These are phyloP conservation scores for Anabas testudineus DNA, from an alignment of 2,797 vertebrate genomes.

Conservation along the genomic window DNA sequence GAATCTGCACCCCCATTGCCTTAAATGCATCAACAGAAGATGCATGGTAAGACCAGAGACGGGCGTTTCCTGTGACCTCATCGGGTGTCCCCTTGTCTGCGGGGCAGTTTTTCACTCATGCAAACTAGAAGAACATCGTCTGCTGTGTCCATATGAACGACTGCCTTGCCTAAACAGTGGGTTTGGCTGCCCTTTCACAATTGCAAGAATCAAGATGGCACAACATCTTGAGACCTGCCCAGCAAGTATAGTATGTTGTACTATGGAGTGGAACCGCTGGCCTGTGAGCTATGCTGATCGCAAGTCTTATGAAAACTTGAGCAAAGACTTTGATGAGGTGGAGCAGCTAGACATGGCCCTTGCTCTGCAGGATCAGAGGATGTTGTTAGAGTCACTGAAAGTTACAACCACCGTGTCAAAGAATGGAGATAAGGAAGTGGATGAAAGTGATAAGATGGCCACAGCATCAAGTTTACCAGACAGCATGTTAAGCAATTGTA, in stretches of 20 bases:
- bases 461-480: slow-evolving; percentile 79
- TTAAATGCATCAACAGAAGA: slow-evolving; percentile 95
- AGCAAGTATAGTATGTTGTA: slow-evolving; percentile 97
- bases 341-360: slow-evolving; percentile 99
- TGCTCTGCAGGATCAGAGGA: slow-evolving; percentile 98
- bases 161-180: slow-evolving; percentile 94
- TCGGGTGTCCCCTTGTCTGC: slow-evolving; percentile 94
- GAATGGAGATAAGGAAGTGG: slow-evolving; percentile 83
- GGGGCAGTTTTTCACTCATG: slow-evolving; percentile 97
- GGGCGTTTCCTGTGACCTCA: slow-evolving; percentile 92
- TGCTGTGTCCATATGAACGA: slow-evolving; percentile 94
- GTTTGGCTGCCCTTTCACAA: slow-evolving; percentile 95
- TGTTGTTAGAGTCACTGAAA: slow-evolving; percentile 97
- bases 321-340: slow-evolving; percentile 96
- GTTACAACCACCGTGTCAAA: slow-evolving; percentile 94
- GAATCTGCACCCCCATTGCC: slow-evolving; percentile 92
- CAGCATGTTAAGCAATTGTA: slow-evolving; percentile 42
- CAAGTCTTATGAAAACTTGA: slow-evolving; percentile 97
- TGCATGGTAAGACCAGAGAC: slow-evolving; percentile 95
- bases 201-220: slow-evolving; percentile 92
- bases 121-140: slow-evolving; percentile 93
- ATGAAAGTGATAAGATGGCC: slow-evolving; percentile 84
- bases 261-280: slow-evolving; percentile 99
- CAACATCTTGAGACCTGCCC: slow-evolving; percentile 94
- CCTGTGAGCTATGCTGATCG: slow-evolving; percentile 97